These are phyloP conservation scores for Sarcoramphus papa DNA, from an alignment of 2,797 vertebrate species.

Conservation along the genomic window DNA sequence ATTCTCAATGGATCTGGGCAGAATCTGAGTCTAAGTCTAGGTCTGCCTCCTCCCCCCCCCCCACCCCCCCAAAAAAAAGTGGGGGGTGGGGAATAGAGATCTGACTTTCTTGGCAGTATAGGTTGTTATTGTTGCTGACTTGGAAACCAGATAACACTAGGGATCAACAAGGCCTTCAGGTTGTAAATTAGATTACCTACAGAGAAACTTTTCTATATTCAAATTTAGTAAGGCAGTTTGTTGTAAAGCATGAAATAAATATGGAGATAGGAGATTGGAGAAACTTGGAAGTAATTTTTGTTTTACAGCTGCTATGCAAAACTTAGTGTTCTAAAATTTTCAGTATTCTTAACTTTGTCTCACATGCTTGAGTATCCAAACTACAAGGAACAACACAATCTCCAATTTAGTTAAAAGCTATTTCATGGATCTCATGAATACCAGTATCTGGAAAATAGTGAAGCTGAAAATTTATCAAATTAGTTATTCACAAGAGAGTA, in stretches of 20 bases:
- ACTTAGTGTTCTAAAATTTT: not conserved
- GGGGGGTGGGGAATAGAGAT: not conserved
- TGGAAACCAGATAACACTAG: not conserved
- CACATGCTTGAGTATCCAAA: not conserved
- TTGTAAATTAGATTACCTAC: not conserved
- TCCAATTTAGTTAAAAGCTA: not conserved
- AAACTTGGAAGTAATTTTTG: not conserved
- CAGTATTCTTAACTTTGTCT: not conserved
- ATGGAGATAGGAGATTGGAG: not conserved
- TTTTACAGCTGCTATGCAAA: not conserved
- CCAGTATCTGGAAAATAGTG: not conserved
- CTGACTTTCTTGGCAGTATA: not conserved
- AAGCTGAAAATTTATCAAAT: not conserved
- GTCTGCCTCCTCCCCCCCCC: not conserved
- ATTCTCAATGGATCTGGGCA: not conserved
- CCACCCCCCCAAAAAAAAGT: too few relatives aligned
- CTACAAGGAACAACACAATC: not conserved
- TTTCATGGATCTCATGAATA: not conserved
- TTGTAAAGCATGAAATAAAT: not conserved
- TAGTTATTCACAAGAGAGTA: not conserved
- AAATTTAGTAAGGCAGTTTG: not conserved
- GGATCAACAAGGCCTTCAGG: not conserved
- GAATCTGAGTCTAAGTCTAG: not conserved
- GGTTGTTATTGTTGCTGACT: not conserved
- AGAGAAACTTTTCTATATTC: not conserved